Evolutionary conservation across 2,797 vertebrate species (phyloP), one percentile per base, ranked within the genome.

Genomic region (Acridotheres tristis): DNA sequence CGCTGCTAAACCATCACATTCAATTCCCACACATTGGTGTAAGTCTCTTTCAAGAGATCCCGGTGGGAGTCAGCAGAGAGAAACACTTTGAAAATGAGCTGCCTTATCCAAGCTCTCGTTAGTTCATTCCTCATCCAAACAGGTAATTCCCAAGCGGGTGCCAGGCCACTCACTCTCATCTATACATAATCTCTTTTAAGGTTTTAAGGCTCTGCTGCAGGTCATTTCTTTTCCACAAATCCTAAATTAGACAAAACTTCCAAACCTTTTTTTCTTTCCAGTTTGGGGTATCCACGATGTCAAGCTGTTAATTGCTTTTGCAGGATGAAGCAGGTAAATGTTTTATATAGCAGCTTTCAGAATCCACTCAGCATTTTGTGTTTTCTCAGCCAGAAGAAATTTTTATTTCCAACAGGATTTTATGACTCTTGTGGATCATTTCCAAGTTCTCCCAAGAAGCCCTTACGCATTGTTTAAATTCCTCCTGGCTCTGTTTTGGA

Each of bases 351-450:
- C 1, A 3, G 69, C 40, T 76, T 91, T 88, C 55, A 73, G 66
- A 80, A 93, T 84, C 81, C 75, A 55, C 43, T 72, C 45, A 13
- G 69, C 23, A 40, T 47, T 85, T 88, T 5, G 0, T 23, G 68
- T 73, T 61, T 88, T 76, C 54, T 68, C 55, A 91, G 66, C 42
- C 61, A 67, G 48, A 88, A 63, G 4, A 53, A 65, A 57, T 54
- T 65, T 85, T 93, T 79, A 90, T 65, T 94, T 94, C 91, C 89
- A 93, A 26, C 20, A 43, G 48, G 30, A 69, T 76, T 85, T 81
- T 77, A 48, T n/a, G 61, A 74, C 36, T 65, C 43, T 57, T 71
- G 42, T 11, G 19, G 42, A 48, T 27, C 1, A 21, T 34, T 89
- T 73, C 59, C 83, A 82, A 66, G 45, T 74, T 84, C 38, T 93